These are phyloP conservation scores for Scyliorhinus canicula DNA, from an alignment of 2,797 vertebrate genomes.

Conservation along the genomic window DNA sequence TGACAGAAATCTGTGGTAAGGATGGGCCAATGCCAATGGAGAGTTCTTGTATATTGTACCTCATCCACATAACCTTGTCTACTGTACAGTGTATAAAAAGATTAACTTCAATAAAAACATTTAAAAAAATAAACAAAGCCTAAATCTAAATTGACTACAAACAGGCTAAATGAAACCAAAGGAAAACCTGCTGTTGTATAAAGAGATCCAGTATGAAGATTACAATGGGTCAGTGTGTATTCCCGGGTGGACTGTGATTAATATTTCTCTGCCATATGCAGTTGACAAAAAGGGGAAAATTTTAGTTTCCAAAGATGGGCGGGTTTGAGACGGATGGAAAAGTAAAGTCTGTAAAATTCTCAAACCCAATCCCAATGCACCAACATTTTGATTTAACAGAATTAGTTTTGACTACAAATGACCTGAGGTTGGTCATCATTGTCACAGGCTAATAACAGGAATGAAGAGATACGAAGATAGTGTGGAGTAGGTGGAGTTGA, in stretches of 20 bases:
- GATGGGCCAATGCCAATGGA: too few species aligned
- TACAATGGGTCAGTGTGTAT: background rate
- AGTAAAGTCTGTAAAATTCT: background rate
- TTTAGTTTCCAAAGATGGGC: background rate
- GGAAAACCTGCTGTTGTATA: background rate
- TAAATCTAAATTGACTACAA: background rate
- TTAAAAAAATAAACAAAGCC: background rate
- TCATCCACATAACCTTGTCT: too few species aligned
- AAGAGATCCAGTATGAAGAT: background rate
- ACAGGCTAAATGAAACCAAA: background rate
- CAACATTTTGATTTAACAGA: background rate
- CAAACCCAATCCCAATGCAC: background rate
- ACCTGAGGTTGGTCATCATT: background rate
- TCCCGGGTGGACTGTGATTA: background rate
- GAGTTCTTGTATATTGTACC: too few species aligned
- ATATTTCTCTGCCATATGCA: background rate
- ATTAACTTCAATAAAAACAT: too few species aligned
- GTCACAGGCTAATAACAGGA: background rate
- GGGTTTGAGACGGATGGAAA: background rate
- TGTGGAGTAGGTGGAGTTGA: background rate
- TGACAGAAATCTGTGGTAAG: too few species aligned
- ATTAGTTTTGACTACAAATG: background rate
- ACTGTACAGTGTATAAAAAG: too few species aligned
- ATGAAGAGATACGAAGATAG: background rate
- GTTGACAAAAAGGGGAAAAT: background rate